Percentiles rank a stretch among this genome's conserved stretches.
These are phyloP conservation scores for Micromys minutus DNA, from an alignment of 2,113 vertebrate genomes.

Conservation along the genomic window DNA sequence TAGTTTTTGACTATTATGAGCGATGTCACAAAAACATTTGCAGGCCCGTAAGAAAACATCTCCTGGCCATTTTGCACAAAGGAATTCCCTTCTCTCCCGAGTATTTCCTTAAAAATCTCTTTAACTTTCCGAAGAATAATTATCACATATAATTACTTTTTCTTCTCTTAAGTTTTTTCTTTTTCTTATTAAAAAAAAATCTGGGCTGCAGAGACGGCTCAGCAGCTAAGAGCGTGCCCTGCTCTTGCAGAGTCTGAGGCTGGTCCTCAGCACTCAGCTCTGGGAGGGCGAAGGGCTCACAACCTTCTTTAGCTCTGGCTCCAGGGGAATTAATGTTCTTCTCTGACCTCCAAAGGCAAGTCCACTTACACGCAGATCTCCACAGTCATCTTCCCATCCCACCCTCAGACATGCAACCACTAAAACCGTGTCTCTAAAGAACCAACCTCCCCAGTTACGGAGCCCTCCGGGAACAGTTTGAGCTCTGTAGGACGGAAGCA, in stretches of 20 bases:
- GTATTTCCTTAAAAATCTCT: neutral
- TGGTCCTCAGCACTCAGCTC: neutral
- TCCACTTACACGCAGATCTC: neutral
- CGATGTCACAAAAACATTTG: neutral
- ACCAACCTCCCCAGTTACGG: neutral
- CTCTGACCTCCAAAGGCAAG: neutral
- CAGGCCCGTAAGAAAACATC: neutral
- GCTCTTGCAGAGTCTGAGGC: neutral
- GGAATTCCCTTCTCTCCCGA: neutral
- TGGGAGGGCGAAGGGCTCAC: neutral
- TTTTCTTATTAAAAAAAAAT: neutral
- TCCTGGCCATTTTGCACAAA: neutral
- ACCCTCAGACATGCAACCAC: neutral
- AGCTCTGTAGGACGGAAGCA: neutral
- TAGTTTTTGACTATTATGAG: neutral
- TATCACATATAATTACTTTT: constrained; percentile 22
- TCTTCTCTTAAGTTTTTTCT: neutral
- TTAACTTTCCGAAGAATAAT: constrained; percentile 7
- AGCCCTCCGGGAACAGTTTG: neutral
- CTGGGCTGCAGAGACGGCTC: neutral
- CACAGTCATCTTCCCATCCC: neutral
- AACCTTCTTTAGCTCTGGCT: neutral
- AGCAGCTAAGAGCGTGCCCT: neutral
- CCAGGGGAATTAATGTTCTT: neutral
- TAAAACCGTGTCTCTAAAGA: neutral